Evolutionary conservation across 2,113 vertebrate genomes (phyloP), one percentile per base, ranked within the genome.

Genomic region (Camelus bactrianus): DNA sequence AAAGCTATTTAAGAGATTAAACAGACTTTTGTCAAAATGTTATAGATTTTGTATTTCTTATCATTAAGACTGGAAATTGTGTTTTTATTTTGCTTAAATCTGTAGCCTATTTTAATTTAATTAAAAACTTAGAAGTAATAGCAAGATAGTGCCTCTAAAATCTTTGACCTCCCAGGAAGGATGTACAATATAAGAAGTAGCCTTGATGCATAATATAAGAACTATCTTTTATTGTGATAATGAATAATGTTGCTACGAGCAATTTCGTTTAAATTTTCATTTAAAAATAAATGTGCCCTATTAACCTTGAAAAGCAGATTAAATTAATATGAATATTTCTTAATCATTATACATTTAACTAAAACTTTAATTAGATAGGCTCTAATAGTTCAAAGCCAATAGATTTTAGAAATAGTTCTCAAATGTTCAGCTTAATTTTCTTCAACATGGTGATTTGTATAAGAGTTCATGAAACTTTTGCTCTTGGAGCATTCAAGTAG

Each of bases 251-350:
- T 70, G 28, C 75, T 88, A 5, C 46, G 58, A 95, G 75, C 26
- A 94, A 88, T 84, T 95, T 32, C 50, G 52, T 90, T 92, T 30
- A 72, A 92, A 92, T 84, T 89, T 94, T 92, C 22, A 94, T 90
- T 97, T 97, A 87, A 95, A 97, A 96, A 84, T 97, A 91, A 87
- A 20, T 95, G 93, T 94, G 26, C 64, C 65, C 58, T 95, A 88
- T 92, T 94, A 93, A 90, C 46, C n/a, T 96, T 96, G 69, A 82
- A 79, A 94, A 94, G 42, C 67, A 46, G 42, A 84, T 95, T 94
- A 87, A 94, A 94, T 89, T 90, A 94, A 95, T 76, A 95, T 85
- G 67, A 91, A 69, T 86, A 89, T 90, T 96, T 95, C 30, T 92
- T 94, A 77, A 92, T 90, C 48, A 90, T 73, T 89, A 92, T 62